These are phyloP conservation scores for Gastracanthus pulcherrimus DNA, from an alignment of 2,888 invertebrate species.

Conservation along the genomic window DNA sequence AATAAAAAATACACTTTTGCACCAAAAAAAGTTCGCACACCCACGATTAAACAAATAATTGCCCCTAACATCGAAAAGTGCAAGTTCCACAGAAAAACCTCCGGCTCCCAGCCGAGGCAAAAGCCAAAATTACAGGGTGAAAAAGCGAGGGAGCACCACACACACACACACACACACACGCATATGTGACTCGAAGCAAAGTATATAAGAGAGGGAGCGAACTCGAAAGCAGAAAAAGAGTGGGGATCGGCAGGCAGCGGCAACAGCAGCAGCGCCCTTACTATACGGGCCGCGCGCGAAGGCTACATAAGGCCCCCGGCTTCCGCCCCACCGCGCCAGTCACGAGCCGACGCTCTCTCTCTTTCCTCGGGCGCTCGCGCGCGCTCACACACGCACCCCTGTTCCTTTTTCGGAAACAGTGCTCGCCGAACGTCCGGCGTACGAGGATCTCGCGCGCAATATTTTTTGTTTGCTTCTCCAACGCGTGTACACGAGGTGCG, in stretches of 20 bases:
- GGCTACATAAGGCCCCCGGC: constrained; percentile 74
- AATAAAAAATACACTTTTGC: no score
- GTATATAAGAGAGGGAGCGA: neutral
- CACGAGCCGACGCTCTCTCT: constrained; percentile 70
- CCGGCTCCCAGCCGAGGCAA: constrained; percentile 31
- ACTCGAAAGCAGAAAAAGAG: constrained; percentile 2
- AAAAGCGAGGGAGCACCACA: constrained; percentile 38
- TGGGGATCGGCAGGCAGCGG: neutral
- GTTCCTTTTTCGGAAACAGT: neutral
- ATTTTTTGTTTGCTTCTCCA: neutral
- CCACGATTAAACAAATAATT: no score
- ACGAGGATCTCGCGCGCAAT: no score
- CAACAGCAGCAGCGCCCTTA: constrained; percentile 42
- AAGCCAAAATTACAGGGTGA: constrained; percentile 43
- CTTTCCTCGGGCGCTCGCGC: constrained; percentile 57
- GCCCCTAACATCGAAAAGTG: neutral
- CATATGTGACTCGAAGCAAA: constrained; percentile 53
- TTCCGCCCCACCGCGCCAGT: constrained; percentile 71
- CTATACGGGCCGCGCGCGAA: constrained; percentile 25
- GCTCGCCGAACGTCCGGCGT: no score
- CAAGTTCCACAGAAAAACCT: no score
- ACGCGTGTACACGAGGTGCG: neutral
- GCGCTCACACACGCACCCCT: neutral
- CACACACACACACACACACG: neutral
- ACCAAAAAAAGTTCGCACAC: no score